Base-by-base conservation (phyloP, 2,113 vertebrate genomes). In the Elgaria multicarinata region DNA sequence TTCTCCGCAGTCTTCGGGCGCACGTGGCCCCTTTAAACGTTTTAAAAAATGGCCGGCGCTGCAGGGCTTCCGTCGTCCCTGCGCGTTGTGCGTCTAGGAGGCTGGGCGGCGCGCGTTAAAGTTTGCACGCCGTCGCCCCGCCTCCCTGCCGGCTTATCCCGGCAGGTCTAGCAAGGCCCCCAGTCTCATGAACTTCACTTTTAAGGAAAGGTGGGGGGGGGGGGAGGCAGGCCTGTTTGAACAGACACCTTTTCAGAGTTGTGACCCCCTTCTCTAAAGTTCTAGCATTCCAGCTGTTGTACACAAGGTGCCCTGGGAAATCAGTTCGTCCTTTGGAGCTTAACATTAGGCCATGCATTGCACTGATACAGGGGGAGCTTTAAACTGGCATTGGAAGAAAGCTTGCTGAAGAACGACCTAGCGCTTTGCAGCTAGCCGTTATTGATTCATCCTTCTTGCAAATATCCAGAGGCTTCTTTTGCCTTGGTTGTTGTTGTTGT, bases 381-480 rank as follows among this genome's bases (percentile, higher is more conserved):
- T 36, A 13, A 86, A 36, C 75, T 14, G 39, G 24, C 44, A 69
- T 4, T 0, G 2, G 55, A 55, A 22, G 62, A 55, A 36, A 14
- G n/a, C 3, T 36, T 7, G 22, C 80, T 76, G 85, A 87, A 44
- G 74, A 67, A 53, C 69, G 87, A 85, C 36, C 0, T 0, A 86
- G 79, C 33, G 55, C 78, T 77, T 71, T 67, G n/a, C 50, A 66
- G 58, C 33, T 50, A 26, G 31, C 0, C 2, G 64, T n/a, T 13
- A 71, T 67, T 13, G 9, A 26, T 53, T 3, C 0, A 0, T 42
- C 26, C 1, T n/a, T 75, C 10, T 3, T 93, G 87, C 62, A 82
- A 90, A 89, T 79, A 90, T 88, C 46, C 46, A 18, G 24, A 0
- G 1, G 80, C 31, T 91, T 72, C 14, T 82, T 91, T 82, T 58